A percentile compares a stretch with the other conserved stretches of the same genome.
phyloP scores from a whole-genome alignment of 2,888 invertebrate species.

The Drosophila helvetica region DNA sequence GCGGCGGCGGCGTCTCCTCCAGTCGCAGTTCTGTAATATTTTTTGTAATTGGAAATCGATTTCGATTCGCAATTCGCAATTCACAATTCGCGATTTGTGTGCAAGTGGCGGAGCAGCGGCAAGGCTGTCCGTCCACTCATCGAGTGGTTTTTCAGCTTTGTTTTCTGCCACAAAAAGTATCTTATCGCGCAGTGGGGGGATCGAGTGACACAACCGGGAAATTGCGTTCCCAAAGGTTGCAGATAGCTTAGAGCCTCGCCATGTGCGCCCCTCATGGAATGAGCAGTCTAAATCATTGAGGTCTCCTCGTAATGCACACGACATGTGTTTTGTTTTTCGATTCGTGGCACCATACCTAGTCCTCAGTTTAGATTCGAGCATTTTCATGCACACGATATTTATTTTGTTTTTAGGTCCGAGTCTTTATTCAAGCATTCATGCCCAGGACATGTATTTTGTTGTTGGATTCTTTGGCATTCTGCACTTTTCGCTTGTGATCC shows the following conservation, averaged over 20 bases:
- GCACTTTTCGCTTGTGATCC: no score
- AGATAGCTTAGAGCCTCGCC: not conserved
- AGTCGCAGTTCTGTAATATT: conserved; percentile 55
- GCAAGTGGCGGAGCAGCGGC: conserved; percentile 38
- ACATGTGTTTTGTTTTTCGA: no score
- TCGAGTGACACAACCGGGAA: conserved; percentile 18
- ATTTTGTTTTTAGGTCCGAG: no score
- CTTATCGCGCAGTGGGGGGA: conserved; percentile 54
- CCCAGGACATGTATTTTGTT: no score
- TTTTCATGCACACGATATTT: no score
- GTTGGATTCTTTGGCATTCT: no score
- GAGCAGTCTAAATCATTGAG: no score
- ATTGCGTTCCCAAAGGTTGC: not conserved
- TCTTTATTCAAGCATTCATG: no score
- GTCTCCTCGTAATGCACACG: no score
- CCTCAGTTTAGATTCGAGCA: no score
- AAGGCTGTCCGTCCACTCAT: conserved; percentile 48
- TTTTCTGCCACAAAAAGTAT: conserved; percentile 31
- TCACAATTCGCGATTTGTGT: conserved; percentile 38
- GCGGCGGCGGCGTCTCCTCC: conserved; percentile 35
- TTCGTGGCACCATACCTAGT: no score
- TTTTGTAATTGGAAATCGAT: conserved; percentile 62
- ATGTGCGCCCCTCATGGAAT: no score
- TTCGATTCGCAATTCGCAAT: conserved; percentile 36
- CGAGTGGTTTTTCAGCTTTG: conserved; percentile 37